phyloP scores from a whole-genome alignment of 2,113 vertebrate species.

The sheep (Ovis aries) region ARS-UI_Ramb_v3.0 NC_056061.1:72643001-72643500 shows the following conservation, averaged over 20 bases:
- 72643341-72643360: not conserved
- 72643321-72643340: accelerated
- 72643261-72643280: not conserved
- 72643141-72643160: not conserved
- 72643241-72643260: not conserved
- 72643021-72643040: not conserved
- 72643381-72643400: not conserved
- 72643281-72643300: accelerated
- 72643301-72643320: not conserved
- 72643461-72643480: not conserved
- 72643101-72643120: not conserved
- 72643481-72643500: slow-evolving; percentile 6
- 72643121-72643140: not conserved
- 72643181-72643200: not conserved
- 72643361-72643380: not conserved
- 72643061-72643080: accelerated
- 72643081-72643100: not conserved
- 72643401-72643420: not conserved
- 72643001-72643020: not conserved
- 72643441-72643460: not conserved
- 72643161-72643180: not conserved
- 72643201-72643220: not conserved
- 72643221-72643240: not conserved
- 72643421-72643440: not conserved
- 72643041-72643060: not conserved